A percentile compares a stretch with the other conserved stretches of the same genome.
Conservation (phyloP, 2,888 invertebrate genomes). For the Lamellibrachia satsuma region DNA sequence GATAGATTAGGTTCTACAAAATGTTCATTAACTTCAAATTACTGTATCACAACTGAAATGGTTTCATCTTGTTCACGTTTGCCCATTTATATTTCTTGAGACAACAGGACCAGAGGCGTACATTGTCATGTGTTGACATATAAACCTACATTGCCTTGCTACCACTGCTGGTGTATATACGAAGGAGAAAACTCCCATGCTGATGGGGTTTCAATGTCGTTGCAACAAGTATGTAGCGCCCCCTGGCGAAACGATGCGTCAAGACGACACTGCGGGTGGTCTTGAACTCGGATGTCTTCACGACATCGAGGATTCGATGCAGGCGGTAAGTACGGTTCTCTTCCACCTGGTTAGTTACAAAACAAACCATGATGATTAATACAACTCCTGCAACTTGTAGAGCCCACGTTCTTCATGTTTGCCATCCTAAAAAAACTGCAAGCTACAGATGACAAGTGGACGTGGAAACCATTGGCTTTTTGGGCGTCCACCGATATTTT, state of each 20-base stretch:
- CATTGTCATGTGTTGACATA: no score
- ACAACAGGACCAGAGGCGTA: no score
- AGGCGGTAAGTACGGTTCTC: constrained; percentile 65
- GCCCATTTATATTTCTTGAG: no score
- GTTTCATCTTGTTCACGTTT: no score
- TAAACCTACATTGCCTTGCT: constrained; percentile 57
- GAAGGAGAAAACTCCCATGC: constrained; percentile 69
- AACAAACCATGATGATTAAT: not conserved
- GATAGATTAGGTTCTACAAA: no score
- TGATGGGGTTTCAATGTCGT: constrained; percentile 71
- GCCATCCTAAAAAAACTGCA: no score
- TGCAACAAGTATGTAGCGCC: constrained; percentile 70
- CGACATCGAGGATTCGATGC: constrained; percentile 63
- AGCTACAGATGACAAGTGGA: no score
- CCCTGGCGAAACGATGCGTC: constrained; percentile 62
- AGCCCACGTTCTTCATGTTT: no score
- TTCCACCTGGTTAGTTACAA: constrained; percentile 56
- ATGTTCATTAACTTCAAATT: no score
- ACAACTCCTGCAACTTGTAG: not conserved
- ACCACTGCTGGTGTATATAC: constrained; percentile 64
- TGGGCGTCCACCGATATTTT: no score
- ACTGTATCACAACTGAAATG: no score
- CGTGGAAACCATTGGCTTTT: no score
- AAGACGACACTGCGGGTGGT: constrained; percentile 67
- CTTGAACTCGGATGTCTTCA: constrained; percentile 65